Percentiles rank a stretch among this genome's conserved stretches.
Evolutionary conservation across 2,797 vertebrate genomes (phyloP).

Genomic region (Microcaecilia unicolor): DNA sequence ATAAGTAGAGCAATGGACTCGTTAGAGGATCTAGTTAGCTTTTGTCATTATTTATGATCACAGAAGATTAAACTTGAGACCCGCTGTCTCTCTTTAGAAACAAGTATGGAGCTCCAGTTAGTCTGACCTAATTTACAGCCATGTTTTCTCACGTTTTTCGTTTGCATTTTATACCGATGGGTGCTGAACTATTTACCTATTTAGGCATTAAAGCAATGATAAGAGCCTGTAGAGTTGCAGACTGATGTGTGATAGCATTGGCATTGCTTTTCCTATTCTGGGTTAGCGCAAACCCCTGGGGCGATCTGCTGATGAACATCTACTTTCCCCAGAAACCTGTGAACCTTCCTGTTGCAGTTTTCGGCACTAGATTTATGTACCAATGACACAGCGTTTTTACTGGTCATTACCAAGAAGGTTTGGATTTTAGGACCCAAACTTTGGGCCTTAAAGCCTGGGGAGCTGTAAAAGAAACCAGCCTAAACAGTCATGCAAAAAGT

Average conservation of each 20-base stretch:
- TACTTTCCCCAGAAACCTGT: no score
- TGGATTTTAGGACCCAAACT: no score
- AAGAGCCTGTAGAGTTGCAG: slow-evolving; percentile 15
- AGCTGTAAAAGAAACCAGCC: no score
- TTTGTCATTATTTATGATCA: slow-evolving; percentile 38
- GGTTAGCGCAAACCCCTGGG: slow-evolving; percentile 16
- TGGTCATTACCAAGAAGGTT: no score
- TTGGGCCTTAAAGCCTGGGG: no score
- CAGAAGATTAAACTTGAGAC: slow-evolving; percentile 20
- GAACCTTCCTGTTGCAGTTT: no score
- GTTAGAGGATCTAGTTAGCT: slow-evolving; percentile 30
- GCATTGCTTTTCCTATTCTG: slow-evolving; percentile 19
- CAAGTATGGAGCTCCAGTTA: slow-evolving; percentile 9
- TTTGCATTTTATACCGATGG: slow-evolving; percentile 26
- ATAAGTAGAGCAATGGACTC: slow-evolving; percentile 53
- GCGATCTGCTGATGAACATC: no score
- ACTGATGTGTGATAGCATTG: slow-evolving; percentile 13
- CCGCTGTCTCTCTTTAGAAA: slow-evolving; percentile 23
- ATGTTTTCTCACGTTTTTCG: slow-evolving; percentile 21
- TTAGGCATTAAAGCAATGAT: slow-evolving; percentile 3
- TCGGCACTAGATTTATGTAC: no score
- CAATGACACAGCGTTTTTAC: no score
- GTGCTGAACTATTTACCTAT: slow-evolving; percentile 7
- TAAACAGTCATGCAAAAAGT: no score
- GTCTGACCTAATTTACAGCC: slow-evolving; percentile 36